Base-by-base conservation (phyloP, 2,888 invertebrate species). In the Cephus pygmeus region DNA sequence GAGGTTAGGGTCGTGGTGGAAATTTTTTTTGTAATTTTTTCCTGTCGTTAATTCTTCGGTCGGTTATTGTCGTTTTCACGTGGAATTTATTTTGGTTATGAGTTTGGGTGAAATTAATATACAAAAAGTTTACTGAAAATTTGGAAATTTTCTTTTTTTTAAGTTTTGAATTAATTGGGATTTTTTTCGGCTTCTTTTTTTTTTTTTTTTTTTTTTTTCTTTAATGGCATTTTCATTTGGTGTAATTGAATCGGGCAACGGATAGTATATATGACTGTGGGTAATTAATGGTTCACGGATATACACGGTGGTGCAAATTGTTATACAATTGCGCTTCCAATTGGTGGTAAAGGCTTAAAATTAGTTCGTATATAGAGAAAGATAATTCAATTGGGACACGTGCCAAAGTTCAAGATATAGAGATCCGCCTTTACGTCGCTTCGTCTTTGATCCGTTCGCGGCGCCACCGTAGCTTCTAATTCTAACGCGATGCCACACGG, bases 301-400 rank as follows among this genome's bases (percentile, higher is more conserved):
- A 9, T 56, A 56, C 56, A 56, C 23, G 56, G 56, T 9, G 56
- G 6, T 2, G 23, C 9, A 56, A 56, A 56, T 23, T 56, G 23
- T 23, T 15, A 23, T 6, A 56, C 9, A 56, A 23, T 9, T 6
- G 56, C 23, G 9, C 23, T 9, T 9, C 9, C 56, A 56, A 56
- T 56, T 56, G 56, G 56, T 56, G 23, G 56, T 56, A 1, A 23
- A 23, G 56, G 23, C 56, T 56, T 23, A 56, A 56, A 56, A 56
- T 56, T 56, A 56, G 56, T 23, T 56, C 56, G 56, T 23, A 15
- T 6, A 6, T 40, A 15, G 40, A 40, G 23, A 56, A 56, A 56
- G 71, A 71, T 71, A 71, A 71, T 71, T 71, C 12, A 71, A 71
- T 71, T 34, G 71, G 71, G 71, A 71, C 33, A 12, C 31, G 71